phyloP scores from a whole-genome alignment of 2,113 vertebrate species.

The Chauna torquata region DNA sequence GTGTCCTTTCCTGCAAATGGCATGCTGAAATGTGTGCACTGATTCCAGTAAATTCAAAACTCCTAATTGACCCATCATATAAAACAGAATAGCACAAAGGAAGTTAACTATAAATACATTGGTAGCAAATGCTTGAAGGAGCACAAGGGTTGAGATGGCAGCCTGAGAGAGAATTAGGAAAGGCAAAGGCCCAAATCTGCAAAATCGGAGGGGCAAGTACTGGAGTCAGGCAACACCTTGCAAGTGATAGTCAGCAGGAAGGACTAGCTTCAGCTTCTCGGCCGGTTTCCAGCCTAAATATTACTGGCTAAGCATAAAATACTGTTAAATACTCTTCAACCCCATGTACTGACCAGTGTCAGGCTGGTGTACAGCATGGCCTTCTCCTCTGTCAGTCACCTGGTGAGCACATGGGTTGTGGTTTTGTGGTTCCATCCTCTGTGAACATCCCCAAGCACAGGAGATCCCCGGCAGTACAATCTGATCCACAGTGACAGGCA shows the following conservation, averaged over 20 bases:
- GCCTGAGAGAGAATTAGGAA: not conserved
- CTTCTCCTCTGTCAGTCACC: not conserved
- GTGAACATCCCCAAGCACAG: not conserved
- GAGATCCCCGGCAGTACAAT: not conserved
- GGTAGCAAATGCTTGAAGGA: not conserved
- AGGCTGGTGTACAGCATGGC: not conserved
- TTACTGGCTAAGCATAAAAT: not conserved
- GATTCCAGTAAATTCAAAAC: conserved; percentile 24
- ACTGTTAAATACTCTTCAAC: not conserved
- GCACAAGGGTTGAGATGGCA: not conserved
- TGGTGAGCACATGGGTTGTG: not conserved
- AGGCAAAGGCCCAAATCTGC: not conserved
- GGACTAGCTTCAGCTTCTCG: not conserved
- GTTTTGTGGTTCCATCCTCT: not conserved
- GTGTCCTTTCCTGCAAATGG: conserved; percentile 36
- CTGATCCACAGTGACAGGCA: not conserved
- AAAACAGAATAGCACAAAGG: not conserved
- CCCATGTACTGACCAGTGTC: not conserved
- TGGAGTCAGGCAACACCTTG: not conserved
- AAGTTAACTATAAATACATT: not conserved
- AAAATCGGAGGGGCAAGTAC: accelerated
- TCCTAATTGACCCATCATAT: not conserved
- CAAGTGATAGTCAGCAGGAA: not conserved
- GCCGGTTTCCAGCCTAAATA: not conserved
- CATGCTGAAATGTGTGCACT: not conserved